Base-by-base conservation (phyloP, 2,797 vertebrate genomes). In the Esox lucius region DNA sequence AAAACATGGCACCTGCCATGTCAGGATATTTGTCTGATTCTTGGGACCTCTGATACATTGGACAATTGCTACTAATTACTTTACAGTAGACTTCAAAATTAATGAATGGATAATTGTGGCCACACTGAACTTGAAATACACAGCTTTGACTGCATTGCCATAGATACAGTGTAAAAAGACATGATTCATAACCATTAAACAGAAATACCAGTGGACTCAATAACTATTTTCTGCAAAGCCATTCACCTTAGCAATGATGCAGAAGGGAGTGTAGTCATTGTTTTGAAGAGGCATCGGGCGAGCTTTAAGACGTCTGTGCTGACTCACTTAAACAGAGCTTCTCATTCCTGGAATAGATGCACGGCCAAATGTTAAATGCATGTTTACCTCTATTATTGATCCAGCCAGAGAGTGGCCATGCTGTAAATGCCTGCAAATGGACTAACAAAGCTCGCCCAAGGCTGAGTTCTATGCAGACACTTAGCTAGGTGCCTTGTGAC, bases 311-410 rank as follows among this genome's bases (percentile, higher is more conserved):
- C n/a, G 11, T 16, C 22, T 15, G 15, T 49, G 42, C 48, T 22
- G 13, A 24, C 24, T 70, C 16, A 51, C 16, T 49, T 62, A 26
- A 51, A 0, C 15, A 77, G 68, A 81, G 71, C 68, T 22, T 71
- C 61, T 5, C 65, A 56, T 89, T 90, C 85, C 76, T 0, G 87
- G 88, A 92, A 90, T 84, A 75, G 73, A 49, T 80, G 77, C 24
- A 24, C 22, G 61, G 56, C 22, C 24, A 22, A 61, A 71, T 77
- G 4, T 59, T 91, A 87, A 90, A 89, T 90, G 90, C 84, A 24
- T 61, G 80, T 91, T 83, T 85, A 68, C n/a, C 67, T 68, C 68
- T 79, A 70, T 71, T 86, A 90, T 92, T 80, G 91, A 92, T 90
- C 79, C 67, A 1, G 33, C 69, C 67, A 75, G 67, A 75, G 67